These are phyloP conservation scores for Leptura quadrifasciata DNA, from an alignment of 2,888 invertebrate species.

Conservation along the genomic window DNA sequence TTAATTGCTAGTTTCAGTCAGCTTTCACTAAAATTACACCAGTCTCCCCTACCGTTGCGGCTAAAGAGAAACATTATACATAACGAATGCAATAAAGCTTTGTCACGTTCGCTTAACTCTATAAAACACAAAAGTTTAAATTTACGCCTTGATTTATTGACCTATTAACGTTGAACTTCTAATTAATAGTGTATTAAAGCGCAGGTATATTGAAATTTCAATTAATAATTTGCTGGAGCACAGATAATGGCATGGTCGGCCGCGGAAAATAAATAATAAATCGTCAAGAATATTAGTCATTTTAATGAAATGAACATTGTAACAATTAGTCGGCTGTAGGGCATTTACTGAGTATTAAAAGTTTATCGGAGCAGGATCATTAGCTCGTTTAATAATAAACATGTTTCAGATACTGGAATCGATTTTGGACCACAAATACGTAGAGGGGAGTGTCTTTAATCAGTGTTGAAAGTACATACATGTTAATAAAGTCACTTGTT, in stretches of 20 bases:
- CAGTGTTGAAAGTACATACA: too few relatives aligned
- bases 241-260: slow-evolving; percentile 6
- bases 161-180: slow-evolving; percentile 34
- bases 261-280: neutral
- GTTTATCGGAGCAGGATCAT: neutral
- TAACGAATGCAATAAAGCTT: slow-evolving; percentile 16
- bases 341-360: neutral
- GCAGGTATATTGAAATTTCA: slow-evolving; percentile 12
- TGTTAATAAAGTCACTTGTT: neutral
- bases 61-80: slow-evolving; percentile 1
- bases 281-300: neutral
- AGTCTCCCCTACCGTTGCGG: neutral
- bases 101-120: slow-evolving; percentile 35
- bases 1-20: too few relatives aligned
- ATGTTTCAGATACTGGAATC: neutral
- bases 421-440: too few relatives aligned
- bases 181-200: slow-evolving; percentile 17
- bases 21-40: neutral
- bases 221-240: slow-evolving; percentile 14
- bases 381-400: neutral
- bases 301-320: neutral
- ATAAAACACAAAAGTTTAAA: slow-evolving; percentile 32
- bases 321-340: neutral
- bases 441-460: too few relatives aligned
- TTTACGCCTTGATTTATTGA: slow-evolving; percentile 29